A percentile compares a stretch with the other conserved stretches of the same genome.
These are phyloP conservation scores for Stegostoma tigrinum DNA, from an alignment of 2,113 vertebrate species.

Conservation along the genomic window DNA sequence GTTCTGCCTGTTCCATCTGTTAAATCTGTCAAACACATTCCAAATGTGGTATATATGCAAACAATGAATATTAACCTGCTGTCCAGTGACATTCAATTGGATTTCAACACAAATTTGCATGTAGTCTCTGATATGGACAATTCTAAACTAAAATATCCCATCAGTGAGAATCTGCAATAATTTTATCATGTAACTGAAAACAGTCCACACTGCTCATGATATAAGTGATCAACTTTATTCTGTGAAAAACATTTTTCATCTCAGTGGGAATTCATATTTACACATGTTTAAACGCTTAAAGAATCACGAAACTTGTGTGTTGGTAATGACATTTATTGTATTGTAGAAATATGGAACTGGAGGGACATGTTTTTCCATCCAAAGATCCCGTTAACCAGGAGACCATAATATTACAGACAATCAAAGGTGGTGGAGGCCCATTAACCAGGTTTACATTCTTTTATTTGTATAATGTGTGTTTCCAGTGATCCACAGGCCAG, in stretches of 20 bases:
- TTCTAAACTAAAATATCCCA: not conserved
- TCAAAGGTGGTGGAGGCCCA: not conserved
- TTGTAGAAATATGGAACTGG: not conserved
- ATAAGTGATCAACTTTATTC: not conserved
- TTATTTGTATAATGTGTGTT: not conserved
- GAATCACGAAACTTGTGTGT: not conserved
- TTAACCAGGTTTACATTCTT: not conserved
- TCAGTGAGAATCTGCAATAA: not conserved
- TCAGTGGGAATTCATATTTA: not conserved
- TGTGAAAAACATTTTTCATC: not conserved
- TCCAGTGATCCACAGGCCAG: not conserved
- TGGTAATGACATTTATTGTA: not conserved
- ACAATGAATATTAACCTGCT: not conserved
- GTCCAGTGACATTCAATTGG: not conserved
- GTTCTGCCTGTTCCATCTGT: not conserved
- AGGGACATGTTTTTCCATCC: not conserved
- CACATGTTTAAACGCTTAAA: not conserved
- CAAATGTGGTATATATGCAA: not conserved
- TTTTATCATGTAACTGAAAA: not conserved
- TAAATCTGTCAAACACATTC: not conserved
- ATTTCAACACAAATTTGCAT: not conserved
- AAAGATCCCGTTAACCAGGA: not conserved
- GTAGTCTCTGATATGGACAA: not conserved
- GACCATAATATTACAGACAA: not conserved
- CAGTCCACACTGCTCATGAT: not conserved